Conservation (phyloP, 2,797 vertebrate genomes). For the Nasua narica region DNA sequence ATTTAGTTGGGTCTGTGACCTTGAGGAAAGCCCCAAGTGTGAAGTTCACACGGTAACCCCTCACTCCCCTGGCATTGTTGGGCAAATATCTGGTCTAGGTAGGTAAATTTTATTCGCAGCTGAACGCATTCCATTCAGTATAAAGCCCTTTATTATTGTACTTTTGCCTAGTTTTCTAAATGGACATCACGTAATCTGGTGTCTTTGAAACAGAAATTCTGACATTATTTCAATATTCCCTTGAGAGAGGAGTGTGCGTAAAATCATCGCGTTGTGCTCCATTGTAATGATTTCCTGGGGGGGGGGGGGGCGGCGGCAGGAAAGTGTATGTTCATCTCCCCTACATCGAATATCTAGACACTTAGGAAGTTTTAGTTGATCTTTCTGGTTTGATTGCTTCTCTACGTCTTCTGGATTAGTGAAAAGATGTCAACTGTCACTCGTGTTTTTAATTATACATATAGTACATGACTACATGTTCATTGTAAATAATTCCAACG, state of each 20-base stretch:
- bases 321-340: background rate
- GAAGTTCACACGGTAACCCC: background rate
- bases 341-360: background rate
- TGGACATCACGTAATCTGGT: background rate
- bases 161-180: background rate
- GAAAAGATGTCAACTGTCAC: background rate
- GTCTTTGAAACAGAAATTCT: background rate
- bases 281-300: background rate
- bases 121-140: too few relatives aligned
- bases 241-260: background rate
- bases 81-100: background rate
- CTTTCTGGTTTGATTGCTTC: background rate
- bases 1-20: background rate
- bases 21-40: background rate
- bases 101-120: background rate
- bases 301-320: rapidly evolving
- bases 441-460: background rate
- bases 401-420: background rate
- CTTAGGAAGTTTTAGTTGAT: background rate
- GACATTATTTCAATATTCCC: background rate
- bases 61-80: background rate
- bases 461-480: background rate
- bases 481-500: background rate
- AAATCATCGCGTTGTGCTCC: rapidly evolving
- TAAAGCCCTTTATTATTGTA: background rate